Conservation (phyloP, 2,113 vertebrate species). For the Cranoglanis bouderius region DNA sequence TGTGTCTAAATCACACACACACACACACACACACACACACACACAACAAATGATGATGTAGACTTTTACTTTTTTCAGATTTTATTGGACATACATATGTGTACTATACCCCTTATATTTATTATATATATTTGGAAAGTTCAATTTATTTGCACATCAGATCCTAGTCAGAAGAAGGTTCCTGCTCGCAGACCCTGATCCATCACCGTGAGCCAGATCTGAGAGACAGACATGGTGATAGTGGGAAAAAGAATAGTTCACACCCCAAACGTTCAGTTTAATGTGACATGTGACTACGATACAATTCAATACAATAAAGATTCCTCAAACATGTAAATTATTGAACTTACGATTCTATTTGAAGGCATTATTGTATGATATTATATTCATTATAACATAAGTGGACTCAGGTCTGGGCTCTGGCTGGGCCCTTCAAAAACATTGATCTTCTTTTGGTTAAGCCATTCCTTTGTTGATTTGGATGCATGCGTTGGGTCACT, state of each 20-base stretch:
- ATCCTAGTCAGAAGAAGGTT: conserved; percentile 94
- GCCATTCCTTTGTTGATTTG: no score
- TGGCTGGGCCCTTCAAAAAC: no score
- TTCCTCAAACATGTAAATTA: no score
- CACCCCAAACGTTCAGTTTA: neutral
- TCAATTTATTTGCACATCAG: conserved; percentile 87
- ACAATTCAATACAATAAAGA: neutral
- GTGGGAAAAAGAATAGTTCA: neutral
- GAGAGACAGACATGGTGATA: conserved; percentile 8
- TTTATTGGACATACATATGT: no score
- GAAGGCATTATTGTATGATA: neutral
- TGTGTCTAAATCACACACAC: no score
- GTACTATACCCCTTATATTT: conserved; percentile 78
- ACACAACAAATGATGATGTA: no score
- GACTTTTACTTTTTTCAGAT: no score
- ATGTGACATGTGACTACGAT: neutral
- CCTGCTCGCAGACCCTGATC: conserved; percentile 83
- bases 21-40: no score
- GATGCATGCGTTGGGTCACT: no score
- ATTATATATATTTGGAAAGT: conserved; percentile 77
- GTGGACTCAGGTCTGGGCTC: no score
- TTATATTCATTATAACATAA: neutral
- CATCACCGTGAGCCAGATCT: conserved; percentile 92
- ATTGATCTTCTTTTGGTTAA: no score
- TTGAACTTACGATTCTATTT: neutral